Evolutionary conservation across 2,797 vertebrate species (phyloP).

Genomic region (Limosa lapponica): DNA sequence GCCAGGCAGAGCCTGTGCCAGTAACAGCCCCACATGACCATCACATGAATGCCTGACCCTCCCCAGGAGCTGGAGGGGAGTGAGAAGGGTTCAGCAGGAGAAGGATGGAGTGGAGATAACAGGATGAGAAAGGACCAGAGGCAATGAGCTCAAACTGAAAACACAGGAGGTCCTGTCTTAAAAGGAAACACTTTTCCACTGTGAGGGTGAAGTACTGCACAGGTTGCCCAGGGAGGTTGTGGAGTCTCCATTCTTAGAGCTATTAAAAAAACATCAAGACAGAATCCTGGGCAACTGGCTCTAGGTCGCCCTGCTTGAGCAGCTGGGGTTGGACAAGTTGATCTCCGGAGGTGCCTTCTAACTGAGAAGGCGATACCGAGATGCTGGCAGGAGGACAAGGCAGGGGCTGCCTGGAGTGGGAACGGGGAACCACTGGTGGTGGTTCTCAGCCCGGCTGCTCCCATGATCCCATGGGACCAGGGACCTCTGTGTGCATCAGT

Average conservation of each 20-base stretch:
- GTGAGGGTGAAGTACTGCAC: not conserved
- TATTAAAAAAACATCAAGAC: not conserved
- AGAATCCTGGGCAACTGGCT: not conserved
- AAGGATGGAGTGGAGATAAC: not conserved
- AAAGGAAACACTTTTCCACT: not conserved
- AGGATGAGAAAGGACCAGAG: not conserved
- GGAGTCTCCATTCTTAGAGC: not conserved
- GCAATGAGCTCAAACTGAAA: not conserved
- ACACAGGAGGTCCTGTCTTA: not conserved
- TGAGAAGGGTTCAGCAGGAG: not conserved
- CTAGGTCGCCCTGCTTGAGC: not conserved
- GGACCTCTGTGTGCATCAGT: not conserved
- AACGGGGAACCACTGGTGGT: not conserved
- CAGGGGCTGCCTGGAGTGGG: not conserved
- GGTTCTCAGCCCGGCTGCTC: not conserved
- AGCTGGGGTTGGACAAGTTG: not conserved
- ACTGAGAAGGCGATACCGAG: not conserved
- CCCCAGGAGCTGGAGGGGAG: not conserved
- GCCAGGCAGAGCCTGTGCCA: not conserved
- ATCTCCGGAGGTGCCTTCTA: not conserved
- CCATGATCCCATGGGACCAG: not conserved
- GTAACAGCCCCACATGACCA: not conserved
- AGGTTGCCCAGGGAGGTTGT: not conserved
- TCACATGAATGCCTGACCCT: slow-evolving; percentile 23
- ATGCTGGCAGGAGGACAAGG: not conserved